Conservation (phyloP, 2,888 invertebrate genomes). For the Diloba caeruleocephala region DNA sequence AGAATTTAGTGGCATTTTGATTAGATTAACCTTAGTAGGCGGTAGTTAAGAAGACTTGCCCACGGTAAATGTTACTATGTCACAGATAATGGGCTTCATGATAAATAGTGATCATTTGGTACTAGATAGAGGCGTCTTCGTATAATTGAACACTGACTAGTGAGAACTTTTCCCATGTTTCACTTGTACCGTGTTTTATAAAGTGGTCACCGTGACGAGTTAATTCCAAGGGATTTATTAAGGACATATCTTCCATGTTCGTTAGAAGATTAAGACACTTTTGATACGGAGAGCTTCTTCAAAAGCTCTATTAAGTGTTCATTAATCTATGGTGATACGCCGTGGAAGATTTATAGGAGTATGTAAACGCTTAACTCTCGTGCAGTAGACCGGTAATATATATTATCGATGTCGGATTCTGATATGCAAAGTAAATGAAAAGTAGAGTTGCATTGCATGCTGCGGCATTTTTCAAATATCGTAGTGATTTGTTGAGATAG, state of each 20-base stretch:
- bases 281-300: slow-evolving; percentile 14
- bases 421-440: too few relatives aligned
- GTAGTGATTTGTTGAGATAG: too few relatives aligned
- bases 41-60: slow-evolving; percentile 13
- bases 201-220: background rate
- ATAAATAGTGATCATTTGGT: slow-evolving; percentile 11
- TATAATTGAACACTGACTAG: slow-evolving; percentile 3
- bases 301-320: too few relatives aligned
- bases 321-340: too few relatives aligned
- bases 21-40: slow-evolving; percentile 35
- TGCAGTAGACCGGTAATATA: too few relatives aligned
- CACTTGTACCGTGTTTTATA: background rate
- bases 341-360: too few relatives aligned
- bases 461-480: too few relatives aligned
- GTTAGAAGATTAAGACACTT: slow-evolving; percentile 17
- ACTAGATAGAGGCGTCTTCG: slow-evolving; percentile 13
- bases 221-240: slow-evolving; percentile 13
- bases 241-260: slow-evolving; percentile 20
- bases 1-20: slow-evolving; percentile 49
- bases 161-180: slow-evolving; percentile 9
- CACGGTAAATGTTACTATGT: slow-evolving; percentile 4
- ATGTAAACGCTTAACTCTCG: too few relatives aligned
- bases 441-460: too few relatives aligned
- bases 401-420: too few relatives aligned
- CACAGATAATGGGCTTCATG: slow-evolving; percentile 12